These are phyloP conservation scores for Dipodomys ordii DNA, from an alignment of 2,113 vertebrate species.

Conservation along the genomic window DNA sequence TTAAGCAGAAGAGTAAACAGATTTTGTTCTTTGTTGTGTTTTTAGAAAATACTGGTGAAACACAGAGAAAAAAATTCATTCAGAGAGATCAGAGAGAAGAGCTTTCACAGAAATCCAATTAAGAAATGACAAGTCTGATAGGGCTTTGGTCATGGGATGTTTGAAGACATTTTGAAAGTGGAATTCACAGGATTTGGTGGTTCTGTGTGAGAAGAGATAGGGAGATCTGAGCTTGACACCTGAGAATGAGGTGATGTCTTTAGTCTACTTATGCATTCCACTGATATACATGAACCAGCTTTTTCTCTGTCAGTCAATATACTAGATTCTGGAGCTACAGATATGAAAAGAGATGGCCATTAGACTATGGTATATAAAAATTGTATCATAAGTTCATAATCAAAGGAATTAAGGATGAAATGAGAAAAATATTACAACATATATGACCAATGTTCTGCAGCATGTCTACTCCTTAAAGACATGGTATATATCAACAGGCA, in stretches of 20 bases:
- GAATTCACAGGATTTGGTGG: background rate
- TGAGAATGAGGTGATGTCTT: background rate
- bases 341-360: background rate
- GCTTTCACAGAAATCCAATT: background rate
- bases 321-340: background rate
- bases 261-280: background rate
- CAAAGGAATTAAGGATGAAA: background rate
- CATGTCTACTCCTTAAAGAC: background rate
- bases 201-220: background rate
- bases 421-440: background rate
- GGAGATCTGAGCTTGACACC: background rate
- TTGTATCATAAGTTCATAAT: background rate
- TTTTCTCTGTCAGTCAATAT: background rate
- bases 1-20: background rate
- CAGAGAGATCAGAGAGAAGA: background rate
- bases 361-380: background rate
- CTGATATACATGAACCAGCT: background rate
- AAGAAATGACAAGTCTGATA: background rate
- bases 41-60: slow-evolving; percentile 31
- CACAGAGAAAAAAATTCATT: background rate
- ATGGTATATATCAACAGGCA: background rate
- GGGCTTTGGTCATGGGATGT: accelerated
- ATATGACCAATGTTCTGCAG: background rate
- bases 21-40: background rate
- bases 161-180: background rate